phyloP scores from a whole-genome alignment of 2,797 vertebrate species.

The Leuciscus waleckii region DNA sequence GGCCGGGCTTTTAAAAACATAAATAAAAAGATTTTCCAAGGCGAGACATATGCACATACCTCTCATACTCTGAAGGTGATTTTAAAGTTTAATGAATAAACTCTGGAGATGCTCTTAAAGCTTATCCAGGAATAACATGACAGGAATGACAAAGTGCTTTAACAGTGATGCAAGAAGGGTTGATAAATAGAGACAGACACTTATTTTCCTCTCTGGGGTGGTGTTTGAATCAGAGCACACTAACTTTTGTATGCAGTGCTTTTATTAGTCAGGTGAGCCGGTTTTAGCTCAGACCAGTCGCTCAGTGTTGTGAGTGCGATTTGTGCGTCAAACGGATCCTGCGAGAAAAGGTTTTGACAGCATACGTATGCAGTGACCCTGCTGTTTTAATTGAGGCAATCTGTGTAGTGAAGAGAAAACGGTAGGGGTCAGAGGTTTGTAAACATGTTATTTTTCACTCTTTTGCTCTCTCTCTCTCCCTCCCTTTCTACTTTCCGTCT shows the following conservation, averaged over 20 bases:
- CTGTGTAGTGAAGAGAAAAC: conserved; percentile 31
- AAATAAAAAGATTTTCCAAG: conserved; percentile 4
- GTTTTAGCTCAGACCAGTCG: not conserved
- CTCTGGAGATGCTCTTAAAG: conserved; percentile 29
- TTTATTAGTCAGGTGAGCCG: conserved; percentile 11
- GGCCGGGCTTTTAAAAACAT: conserved; percentile 7
- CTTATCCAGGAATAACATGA: conserved; percentile 5
- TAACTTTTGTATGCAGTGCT: not conserved
- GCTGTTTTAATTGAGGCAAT: conserved; percentile 51
- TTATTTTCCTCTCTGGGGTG: conserved; percentile 7
- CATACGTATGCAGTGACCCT: conserved; percentile 30
- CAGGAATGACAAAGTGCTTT: conserved; percentile 36
- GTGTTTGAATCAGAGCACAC: conserved; percentile 21
- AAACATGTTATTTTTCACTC: conserved; percentile 33
- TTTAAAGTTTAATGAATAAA: conserved; percentile 50
- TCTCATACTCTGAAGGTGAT: not conserved
- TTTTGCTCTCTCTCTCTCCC: not conserved
- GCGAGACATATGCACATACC: not conserved
- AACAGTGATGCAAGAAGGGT: not conserved
- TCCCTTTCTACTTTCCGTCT: not conserved
- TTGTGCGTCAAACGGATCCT: conserved; percentile 12
- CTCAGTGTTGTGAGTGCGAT: not conserved
- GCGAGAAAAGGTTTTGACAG: conserved; percentile 31
- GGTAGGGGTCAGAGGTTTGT: conserved; percentile 21
- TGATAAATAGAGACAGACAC: conserved; percentile 27